Evolutionary conservation across 1,140 invertebrate genomes (phyloP), one percentile per base, ranked within the genome.

Genomic region (Telenomus remus): DNA sequence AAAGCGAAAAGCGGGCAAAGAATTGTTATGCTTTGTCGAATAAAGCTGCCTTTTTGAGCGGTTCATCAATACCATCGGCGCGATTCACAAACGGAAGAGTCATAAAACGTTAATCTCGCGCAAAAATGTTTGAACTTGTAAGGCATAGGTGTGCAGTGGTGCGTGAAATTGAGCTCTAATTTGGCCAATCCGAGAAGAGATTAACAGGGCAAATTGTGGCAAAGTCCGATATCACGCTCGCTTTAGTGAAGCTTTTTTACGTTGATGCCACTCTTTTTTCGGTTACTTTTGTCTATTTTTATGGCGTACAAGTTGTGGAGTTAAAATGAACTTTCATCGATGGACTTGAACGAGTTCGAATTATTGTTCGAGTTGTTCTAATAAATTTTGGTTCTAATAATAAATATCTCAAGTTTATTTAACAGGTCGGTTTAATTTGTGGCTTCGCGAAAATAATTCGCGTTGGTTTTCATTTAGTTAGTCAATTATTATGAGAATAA

Each of bases 81-180:
- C 61, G 43, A 65, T 65, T 49, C 44, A 56, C 37, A 16, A 50
- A 49, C 8, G 51, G 61, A 56, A 43, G 16, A 55, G 46, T 65
- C 43, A 65, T 57, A 69, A 60, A 60, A 69, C 49, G 48, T 54
- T 60, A 69, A 69, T 60, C 56, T 54, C 50, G 54, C 39, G 54
- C 54, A 59, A 68, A 68, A 68, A 60, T 49, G 49, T 53, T 60
- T 33, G 43, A 54, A 54, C 60, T 60, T 42, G 49, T 60, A 60
- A 69, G 49, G 55, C 15, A 50, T 54, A 56, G 56, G n/a, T 50
- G 46, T 37, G 53, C 10, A 15, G 15, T 48, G 14, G 37, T 19
- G 53, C 56, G 49, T 66, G 37, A 56, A 56, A 66, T 66, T 13
- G 46, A 5, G 35, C 46, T 56, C 37, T 56, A 63, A 53, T 63